Percentiles rank a stretch among this genome's conserved stretches.
Conservation (phyloP, 1,140 invertebrate species). For the Drosophila watanabei region DNA sequence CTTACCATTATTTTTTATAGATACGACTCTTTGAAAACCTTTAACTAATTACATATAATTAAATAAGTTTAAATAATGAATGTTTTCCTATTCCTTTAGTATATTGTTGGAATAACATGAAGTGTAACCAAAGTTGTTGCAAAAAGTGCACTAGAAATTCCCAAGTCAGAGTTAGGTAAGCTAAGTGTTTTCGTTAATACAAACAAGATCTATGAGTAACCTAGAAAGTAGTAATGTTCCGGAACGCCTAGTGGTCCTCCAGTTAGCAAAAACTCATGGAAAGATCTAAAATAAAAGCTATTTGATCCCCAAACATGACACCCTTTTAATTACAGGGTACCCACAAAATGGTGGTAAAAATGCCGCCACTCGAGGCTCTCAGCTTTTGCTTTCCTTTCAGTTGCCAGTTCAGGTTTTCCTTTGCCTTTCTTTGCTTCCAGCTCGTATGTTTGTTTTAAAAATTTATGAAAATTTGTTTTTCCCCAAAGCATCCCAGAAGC, state of each 20-base stretch:
- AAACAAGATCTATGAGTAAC: neutral
- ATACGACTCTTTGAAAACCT: neutral
- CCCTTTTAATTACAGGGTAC: constrained; percentile 16
- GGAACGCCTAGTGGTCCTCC: no score
- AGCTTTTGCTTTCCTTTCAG: constrained; percentile 48
- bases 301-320: no score
- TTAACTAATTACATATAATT: neutral
- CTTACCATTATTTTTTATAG: no score
- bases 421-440: constrained; percentile 10
- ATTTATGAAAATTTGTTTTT: constrained; percentile 83
- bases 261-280: neutral
- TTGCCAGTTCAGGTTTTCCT: constrained; percentile 12
- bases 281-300: neutral
- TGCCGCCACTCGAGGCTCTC: constrained; percentile 21
- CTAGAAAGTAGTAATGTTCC: no score
- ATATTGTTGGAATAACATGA: neutral
- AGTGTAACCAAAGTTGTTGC: neutral
- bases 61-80: neutral
- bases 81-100: neutral
- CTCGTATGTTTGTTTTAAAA: constrained; percentile 78
- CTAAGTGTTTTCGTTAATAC: no score
- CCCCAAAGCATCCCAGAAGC: constrained; percentile 66
- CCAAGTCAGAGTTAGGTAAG: neutral
- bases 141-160: neutral
- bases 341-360: constrained; percentile 73